Conservation (phyloP, 1,140 invertebrate genomes). For the Heliconius nattereri region DNA sequence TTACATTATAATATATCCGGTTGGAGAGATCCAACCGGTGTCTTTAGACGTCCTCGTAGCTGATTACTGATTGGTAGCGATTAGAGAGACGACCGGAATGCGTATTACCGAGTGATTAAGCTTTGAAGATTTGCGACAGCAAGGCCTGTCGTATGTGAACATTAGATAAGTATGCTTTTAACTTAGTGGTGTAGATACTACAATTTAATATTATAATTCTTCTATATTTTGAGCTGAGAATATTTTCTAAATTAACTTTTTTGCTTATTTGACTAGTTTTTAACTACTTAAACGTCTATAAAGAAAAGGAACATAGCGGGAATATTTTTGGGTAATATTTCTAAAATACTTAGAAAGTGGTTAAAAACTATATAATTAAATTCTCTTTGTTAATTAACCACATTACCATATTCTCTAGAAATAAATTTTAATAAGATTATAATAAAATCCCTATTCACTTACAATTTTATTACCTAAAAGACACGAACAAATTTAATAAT, state of each 20-base stretch:
- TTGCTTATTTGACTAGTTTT: too few species aligned
- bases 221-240: too few species aligned
- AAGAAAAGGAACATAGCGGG: too few species aligned
- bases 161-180: neutral
- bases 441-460: neutral
- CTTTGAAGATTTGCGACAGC: conserved; percentile 23
- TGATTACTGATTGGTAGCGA: conserved; percentile 23
- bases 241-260: too few species aligned
- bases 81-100: conserved; percentile 29
- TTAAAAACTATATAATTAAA: too few species aligned
- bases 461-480: neutral
- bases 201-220: neutral
- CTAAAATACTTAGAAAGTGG: too few species aligned
- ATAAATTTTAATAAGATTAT: too few species aligned
- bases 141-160: neutral
- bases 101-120: conserved; percentile 27
- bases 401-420: too few species aligned
- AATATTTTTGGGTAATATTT: too few species aligned
- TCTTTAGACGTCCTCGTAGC: conserved; percentile 7
- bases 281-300: too few species aligned
- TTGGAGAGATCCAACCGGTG: neutral
- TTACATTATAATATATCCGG: too few species aligned
- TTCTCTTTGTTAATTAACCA: too few species aligned
- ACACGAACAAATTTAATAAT: neutral
- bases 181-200: neutral